Base-by-base conservation (phyloP, 1,140 invertebrate species). In the Tribolium castaneum region DNA sequence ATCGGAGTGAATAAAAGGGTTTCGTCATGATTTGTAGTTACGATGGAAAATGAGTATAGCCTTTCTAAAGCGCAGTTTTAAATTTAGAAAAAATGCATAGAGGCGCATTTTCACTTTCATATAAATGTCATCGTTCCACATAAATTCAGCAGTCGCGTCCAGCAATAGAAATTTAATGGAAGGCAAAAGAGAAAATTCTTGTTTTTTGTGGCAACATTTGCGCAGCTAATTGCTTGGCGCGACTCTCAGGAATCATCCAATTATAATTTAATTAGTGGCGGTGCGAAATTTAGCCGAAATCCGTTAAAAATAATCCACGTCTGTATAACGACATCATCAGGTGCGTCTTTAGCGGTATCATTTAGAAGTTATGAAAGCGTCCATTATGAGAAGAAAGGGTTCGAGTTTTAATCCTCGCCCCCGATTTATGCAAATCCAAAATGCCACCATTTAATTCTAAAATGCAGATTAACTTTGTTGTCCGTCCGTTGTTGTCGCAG, bases 381-480 rank as follows among this genome's bases (percentile, higher is more conserved):
- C 54, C 54, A 30, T 59, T 59, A 25, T 59, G 19, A 0, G 3
- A 66, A 66, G 59, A 66, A 66, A 66, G 59, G 59, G 59, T 66
- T 66, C 25, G 30, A 59, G 59, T 66, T 66, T 35, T 66, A 66
- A 66, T 66, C 59, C 59, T 30, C 59, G 59, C 59, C 59, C 59
- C 14, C 59, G 59, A 66, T 66, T 66, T 66, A 66, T 66, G 59
- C 59, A 66, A 66, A 66, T 66, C 30, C 30, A 66, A 66, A 66
- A 66, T 35, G 59, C 59, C 59, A 66, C 59, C 59, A 66, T 66
- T 66, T 66, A 66, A 66, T 66, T 66, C 59, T 66, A 66, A 66
- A 66, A 66, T 66, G 59, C 59, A 66, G 59, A 66, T 66, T 66
- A 66, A 66, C 59, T 66, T 66, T 66, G 59, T 66, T 66, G 59